Evolutionary conservation across 2,888 invertebrate genomes (phyloP).

Genomic region (Hanleya hanleyi): DNA sequence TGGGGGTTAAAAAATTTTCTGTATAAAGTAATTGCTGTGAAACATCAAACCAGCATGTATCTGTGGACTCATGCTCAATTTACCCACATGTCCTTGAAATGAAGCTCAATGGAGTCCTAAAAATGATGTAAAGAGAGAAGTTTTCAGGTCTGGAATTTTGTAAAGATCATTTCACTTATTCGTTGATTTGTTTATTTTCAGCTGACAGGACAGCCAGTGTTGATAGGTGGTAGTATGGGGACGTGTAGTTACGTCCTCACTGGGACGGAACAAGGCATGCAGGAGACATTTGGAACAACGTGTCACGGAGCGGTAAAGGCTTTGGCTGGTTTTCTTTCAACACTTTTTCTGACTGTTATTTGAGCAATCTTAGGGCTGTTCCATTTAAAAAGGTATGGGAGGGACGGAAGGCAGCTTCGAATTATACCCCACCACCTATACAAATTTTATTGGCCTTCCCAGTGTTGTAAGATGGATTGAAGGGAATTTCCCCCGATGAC

Average conservation of each 20-base stretch:
- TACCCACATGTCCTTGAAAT: neutral
- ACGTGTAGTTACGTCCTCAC: slow-evolving; percentile 99
- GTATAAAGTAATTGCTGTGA: too few relatives aligned
- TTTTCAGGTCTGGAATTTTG: neutral
- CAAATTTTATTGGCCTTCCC: too few relatives aligned
- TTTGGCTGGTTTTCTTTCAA: too few relatives aligned
- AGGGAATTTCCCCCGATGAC: too few relatives aligned
- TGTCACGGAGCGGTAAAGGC: slow-evolving; percentile 99
- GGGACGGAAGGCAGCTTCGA: too few relatives aligned
- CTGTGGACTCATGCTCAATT: neutral
- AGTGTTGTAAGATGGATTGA: too few relatives aligned
- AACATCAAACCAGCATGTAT: too few relatives aligned
- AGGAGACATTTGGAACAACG: slow-evolving; percentile 99
- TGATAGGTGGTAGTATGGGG: slow-evolving; percentile 99
- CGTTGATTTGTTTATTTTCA: slow-evolving; percentile 74
- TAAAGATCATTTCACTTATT: neutral
- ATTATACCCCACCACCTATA: too few relatives aligned
- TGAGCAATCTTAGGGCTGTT: too few relatives aligned
- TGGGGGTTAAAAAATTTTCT: too few relatives aligned
- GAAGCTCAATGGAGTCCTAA: neutral
- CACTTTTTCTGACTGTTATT: too few relatives aligned
- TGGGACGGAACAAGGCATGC: slow-evolving; percentile 96
- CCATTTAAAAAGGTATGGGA: too few relatives aligned
- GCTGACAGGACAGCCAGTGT: slow-evolving; percentile 97
- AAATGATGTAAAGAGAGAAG: neutral